phyloP scores from a whole-genome alignment of 1,140 invertebrate genomes.

The Heliconius congener region DNA sequence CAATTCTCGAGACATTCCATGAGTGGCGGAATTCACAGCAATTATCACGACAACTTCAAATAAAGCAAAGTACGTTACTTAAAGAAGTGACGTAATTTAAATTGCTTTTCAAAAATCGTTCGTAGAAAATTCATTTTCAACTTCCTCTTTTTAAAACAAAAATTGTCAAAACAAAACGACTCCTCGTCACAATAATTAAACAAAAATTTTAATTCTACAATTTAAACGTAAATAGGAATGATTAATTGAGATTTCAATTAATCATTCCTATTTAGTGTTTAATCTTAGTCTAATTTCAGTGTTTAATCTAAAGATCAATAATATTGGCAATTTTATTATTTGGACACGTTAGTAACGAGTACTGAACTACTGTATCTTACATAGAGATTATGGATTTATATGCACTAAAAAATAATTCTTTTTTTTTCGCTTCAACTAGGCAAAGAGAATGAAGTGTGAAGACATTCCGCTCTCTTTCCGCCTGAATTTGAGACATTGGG shows the following conservation, averaged over 20 bases:
- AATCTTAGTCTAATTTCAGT: neutral
- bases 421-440: no score
- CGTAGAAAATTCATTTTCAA: neutral
- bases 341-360: constrained; percentile 25
- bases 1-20: neutral
- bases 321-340: constrained; percentile 29
- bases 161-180: neutral
- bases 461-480: no score
- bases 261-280: no score
- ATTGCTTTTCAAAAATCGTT: neutral
- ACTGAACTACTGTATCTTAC: neutral
- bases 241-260: no score
- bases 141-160: neutral
- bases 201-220: neutral
- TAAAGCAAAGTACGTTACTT: neutral
- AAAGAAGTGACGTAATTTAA: neutral
- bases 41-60: neutral
- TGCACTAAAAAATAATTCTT: no score
- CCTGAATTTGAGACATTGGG: no score
- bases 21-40: no score
- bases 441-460: no score
- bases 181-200: neutral
- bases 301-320: constrained; percentile 38
- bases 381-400: no score
- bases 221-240: constrained; percentile 25